Conservation (phyloP, 2,113 vertebrate genomes). For the Sylvietta virens region DNA sequence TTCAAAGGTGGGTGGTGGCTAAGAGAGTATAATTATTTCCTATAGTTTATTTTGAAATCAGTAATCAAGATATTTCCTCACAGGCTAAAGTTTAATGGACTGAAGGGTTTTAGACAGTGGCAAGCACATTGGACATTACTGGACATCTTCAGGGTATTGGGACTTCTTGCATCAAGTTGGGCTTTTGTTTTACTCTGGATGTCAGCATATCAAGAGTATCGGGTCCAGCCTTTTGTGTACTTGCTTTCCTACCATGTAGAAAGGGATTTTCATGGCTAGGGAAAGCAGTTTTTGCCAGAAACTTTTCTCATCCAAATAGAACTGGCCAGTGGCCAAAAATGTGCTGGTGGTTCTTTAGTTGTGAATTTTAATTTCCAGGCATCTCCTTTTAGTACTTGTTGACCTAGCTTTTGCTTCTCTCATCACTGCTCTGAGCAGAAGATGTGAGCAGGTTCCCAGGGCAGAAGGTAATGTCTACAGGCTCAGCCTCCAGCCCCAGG, state of each 20-base stretch:
- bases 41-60: not conserved
- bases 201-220: not conserved
- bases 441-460: not conserved
- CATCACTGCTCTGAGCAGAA: not conserved
- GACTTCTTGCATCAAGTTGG: not conserved
- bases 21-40: not conserved
- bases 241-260: not conserved
- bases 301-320: conserved; percentile 24
- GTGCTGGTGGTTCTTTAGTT: conserved; percentile 29
- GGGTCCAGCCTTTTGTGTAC: not conserved
- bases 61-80: not conserved
- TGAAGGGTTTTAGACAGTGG: not conserved
- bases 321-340: conserved; percentile 35
- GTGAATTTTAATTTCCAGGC: conserved; percentile 63
- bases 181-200: not conserved
- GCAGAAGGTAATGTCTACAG: not conserved
- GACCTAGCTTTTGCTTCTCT: not conserved
- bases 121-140: not conserved
- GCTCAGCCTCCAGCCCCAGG: not conserved
- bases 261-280: conserved; percentile 44
- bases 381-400: not conserved
- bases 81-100: not conserved
- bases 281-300: conserved; percentile 45
- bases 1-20: not conserved
- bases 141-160: not conserved